phyloP scores from a whole-genome alignment of 2,797 vertebrate species.

The Tachyglossus aculeatus region DNA sequence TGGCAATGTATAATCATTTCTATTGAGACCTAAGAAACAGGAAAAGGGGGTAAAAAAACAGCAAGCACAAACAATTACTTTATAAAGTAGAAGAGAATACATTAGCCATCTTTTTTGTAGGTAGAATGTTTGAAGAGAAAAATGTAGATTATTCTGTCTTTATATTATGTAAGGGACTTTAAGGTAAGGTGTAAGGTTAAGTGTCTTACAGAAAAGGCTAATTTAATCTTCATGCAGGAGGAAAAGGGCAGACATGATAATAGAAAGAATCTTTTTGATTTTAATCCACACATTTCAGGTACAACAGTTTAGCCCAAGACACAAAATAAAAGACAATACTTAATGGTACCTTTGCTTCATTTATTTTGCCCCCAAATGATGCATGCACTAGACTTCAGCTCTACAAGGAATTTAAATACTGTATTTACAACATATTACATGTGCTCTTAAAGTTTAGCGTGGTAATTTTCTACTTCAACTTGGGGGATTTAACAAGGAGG shows the following conservation, averaged over 20 bases:
- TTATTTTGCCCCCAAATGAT: conserved; percentile 84
- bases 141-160: conserved; percentile 55
- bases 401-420: conserved; percentile 89
- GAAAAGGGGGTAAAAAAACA: conserved; percentile 60
- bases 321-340: conserved; percentile 84
- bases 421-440: conserved; percentile 97
- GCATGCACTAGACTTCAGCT: conserved; percentile 96
- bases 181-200: conserved; percentile 61
- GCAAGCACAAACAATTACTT: conserved; percentile 63
- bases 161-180: conserved; percentile 59
- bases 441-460: conserved; percentile 71
- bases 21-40: conserved; percentile 51
- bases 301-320: conserved; percentile 69
- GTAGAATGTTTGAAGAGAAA: conserved; percentile 18
- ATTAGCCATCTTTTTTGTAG: conserved; percentile 44
- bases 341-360: conserved; percentile 77
- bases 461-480: conserved; percentile 48
- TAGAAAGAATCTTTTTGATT: conserved; percentile 29
- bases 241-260: conserved; percentile 48
- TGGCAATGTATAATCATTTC: conserved; percentile 51
- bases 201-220: conserved; percentile 60
- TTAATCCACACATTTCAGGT: conserved; percentile 65
- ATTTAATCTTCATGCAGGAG: conserved; percentile 75
- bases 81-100: conserved; percentile 55
- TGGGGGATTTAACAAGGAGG: conserved; percentile 34